phyloP scores from a whole-genome alignment of 2,113 vertebrate species.

The Pelodiscus sinensis region DNA sequence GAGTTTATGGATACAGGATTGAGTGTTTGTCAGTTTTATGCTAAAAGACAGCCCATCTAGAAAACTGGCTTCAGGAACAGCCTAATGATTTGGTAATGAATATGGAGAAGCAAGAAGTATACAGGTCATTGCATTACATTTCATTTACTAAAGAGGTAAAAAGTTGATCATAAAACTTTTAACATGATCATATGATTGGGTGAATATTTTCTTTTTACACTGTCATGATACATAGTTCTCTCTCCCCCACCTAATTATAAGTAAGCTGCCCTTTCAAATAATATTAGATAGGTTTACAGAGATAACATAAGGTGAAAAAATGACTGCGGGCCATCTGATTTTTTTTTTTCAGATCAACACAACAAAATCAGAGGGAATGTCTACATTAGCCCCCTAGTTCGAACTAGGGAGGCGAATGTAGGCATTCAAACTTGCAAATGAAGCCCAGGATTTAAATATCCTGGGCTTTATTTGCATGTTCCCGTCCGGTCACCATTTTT shows the following conservation, averaged over 20 bases:
- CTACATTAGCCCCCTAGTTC: too few species aligned
- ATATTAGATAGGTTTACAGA: neutral
- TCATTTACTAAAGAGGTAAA: neutral
- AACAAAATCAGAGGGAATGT: constrained; percentile 2
- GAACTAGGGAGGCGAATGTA: too few species aligned
- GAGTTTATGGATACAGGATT: neutral
- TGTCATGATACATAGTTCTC: neutral
- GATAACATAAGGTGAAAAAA: neutral
- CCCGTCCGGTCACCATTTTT: too few species aligned
- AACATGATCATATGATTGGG: neutral
- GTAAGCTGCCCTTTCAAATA: neutral
- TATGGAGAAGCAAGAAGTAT: neutral
- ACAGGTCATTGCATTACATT: neutral
- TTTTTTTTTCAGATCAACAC: constrained; percentile 28
- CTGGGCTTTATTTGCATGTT: too few species aligned
- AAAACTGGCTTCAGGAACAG: neutral
- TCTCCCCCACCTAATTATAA: neutral
- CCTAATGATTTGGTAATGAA: neutral
- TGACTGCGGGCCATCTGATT: constrained; percentile 5
- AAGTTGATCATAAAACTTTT: constrained; percentile 4
- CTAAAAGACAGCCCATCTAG: neutral
- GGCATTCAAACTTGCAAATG: too few species aligned
- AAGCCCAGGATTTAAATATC: too few species aligned
- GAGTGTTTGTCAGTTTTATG: neutral
- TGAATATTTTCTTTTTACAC: too few species aligned